Conservation (phyloP, 2,888 invertebrate genomes). For the Scaptomyza polygonia region DNA sequence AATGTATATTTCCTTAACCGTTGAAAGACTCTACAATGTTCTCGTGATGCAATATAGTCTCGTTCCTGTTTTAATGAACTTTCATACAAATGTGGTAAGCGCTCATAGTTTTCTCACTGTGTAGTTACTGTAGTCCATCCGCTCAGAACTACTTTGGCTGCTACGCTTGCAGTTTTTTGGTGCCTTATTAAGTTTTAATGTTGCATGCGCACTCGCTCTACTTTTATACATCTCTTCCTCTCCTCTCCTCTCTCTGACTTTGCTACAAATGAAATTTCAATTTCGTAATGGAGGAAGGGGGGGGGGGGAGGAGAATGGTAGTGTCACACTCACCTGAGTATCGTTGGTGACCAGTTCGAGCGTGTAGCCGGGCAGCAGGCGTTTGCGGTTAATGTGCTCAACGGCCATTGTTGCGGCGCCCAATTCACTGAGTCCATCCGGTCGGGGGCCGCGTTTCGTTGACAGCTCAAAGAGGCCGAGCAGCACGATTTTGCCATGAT, state of each 20-base stretch:
- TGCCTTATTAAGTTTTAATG: constrained; percentile 79
- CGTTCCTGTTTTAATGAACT: no score
- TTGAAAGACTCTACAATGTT: no score
- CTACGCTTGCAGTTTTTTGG: constrained; percentile 67
- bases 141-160: constrained; percentile 7
- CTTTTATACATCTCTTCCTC: neutral
- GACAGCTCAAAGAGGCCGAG: constrained; percentile 93
- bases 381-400: constrained; percentile 90
- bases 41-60: no score
- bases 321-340: constrained; percentile 89
- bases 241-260: neutral
- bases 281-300: constrained; percentile 63
- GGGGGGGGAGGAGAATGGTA: no score
- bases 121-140: constrained; percentile 15
- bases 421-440: constrained; percentile 90
- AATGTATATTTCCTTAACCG: no score
- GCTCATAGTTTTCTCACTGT: neutral
- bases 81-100: no score
- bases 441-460: constrained; percentile 87
- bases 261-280: constrained; percentile 74
- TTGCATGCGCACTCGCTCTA: constrained; percentile 45
- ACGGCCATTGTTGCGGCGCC: constrained; percentile 92
- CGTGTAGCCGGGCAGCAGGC: constrained; percentile 88
- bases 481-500: constrained; percentile 87
- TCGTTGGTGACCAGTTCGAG: constrained; percentile 92